phyloP scores from a whole-genome alignment of 2,113 vertebrate genomes.

The Alectura lathami region DNA sequence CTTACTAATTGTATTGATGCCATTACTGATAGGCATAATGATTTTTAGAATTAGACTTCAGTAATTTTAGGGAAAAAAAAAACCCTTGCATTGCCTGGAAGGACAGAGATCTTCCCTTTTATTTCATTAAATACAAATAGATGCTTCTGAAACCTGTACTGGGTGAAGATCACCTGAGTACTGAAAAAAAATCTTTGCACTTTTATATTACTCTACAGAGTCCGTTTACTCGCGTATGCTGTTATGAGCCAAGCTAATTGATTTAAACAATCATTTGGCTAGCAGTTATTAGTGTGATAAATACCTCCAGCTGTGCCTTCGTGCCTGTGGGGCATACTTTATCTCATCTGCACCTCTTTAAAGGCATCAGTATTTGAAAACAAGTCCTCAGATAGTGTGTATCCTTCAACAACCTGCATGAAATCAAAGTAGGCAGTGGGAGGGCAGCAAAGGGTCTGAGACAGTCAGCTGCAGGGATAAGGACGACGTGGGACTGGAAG shows the following conservation, averaged over 20 bases:
- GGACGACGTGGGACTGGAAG: neutral
- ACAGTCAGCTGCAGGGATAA: neutral
- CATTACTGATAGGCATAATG: neutral
- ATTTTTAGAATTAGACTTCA: neutral
- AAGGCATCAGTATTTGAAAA: neutral
- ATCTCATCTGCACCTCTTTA: neutral
- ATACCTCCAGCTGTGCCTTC: neutral
- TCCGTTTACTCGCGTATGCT: neutral
- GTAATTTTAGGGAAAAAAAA: neutral
- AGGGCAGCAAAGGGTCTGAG: neutral
- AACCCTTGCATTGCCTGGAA: neutral
- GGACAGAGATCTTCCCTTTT: neutral
- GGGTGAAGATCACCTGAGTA: neutral
- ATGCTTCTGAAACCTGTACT: neutral
- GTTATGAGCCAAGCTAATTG: neutral
- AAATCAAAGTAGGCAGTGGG: neutral
- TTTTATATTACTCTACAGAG: neutral
- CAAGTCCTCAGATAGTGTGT: neutral
- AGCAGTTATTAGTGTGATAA: conserved; percentile 15
- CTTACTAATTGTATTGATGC: neutral
- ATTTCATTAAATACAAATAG: neutral
- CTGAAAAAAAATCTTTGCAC: neutral
- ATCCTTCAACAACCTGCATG: neutral
- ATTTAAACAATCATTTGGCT: neutral
- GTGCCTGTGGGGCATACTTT: conserved; percentile 1